These are phyloP conservation scores for Ceyx cyanopectus DNA, from an alignment of 2,113 vertebrate species.

Conservation along the genomic window DNA sequence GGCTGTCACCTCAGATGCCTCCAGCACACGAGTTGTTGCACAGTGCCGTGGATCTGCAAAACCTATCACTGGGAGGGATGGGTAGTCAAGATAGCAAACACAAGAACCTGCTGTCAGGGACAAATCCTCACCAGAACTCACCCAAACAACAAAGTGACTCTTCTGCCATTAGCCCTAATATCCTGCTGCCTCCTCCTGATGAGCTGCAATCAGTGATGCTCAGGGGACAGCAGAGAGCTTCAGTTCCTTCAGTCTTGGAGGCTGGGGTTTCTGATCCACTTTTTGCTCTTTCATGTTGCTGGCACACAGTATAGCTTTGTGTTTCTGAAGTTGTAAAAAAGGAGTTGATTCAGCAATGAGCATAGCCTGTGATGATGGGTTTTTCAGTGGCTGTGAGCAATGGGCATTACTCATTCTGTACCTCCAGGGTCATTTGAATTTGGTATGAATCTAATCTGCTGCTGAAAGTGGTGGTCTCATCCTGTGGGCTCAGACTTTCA, in stretches of 20 bases:
- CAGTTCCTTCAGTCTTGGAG: not conserved
- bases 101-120: not conserved
- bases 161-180: not conserved
- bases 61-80: not conserved
- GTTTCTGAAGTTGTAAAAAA: not conserved
- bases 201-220: accelerated
- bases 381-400: not conserved
- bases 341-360: not conserved
- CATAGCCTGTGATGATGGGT: not conserved
- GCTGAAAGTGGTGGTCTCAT: conserved; percentile 16
- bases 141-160: not conserved
- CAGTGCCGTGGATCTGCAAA: not conserved
- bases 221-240: not conserved
- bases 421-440: not conserved
- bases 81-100: not conserved
- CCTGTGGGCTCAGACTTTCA: not conserved
- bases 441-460: conserved; percentile 11
- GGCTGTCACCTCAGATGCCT: not conserved
- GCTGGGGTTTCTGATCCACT: not conserved
- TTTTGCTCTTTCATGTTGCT: not conserved
- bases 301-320: not conserved
- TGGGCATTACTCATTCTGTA: not conserved
- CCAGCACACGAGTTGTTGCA: not conserved
- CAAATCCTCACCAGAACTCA: not conserved
- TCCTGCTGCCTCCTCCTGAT: not conserved